phyloP scores from a whole-genome alignment of 2,888 invertebrate species.

The Oscheius myriophilus region DNA sequence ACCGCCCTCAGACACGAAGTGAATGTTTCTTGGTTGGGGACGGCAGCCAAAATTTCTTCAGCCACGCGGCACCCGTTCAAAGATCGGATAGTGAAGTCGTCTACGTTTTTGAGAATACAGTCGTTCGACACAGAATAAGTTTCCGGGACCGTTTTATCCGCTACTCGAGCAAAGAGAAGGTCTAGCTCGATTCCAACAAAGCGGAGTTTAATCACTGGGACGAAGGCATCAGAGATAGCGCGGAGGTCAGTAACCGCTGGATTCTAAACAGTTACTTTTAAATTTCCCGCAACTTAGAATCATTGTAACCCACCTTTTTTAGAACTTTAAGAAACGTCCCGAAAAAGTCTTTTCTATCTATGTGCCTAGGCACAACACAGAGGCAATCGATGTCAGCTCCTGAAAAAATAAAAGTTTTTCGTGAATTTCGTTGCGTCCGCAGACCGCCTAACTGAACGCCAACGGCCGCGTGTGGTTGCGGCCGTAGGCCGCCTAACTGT shows the following conservation, averaged over 20 bases:
- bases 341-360: conserved; percentile 86
- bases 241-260: conserved; percentile 74
- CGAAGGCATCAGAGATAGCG: conserved; percentile 97
- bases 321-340: no score
- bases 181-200: conserved; percentile 86
- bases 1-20: no score
- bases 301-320: not conserved
- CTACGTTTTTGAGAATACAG: conserved; percentile 77
- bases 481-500: no score
- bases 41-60: conserved; percentile 93
- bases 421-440: no score
- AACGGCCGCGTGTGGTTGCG: no score
- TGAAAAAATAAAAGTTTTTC: no score
- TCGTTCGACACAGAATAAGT: conserved; percentile 71
- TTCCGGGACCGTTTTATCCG: no score
- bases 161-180: no score
- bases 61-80: conserved; percentile 87
- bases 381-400: conserved; percentile 99
- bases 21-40: conserved; percentile 93
- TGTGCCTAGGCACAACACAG: conserved; percentile 95
- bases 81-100: no score
- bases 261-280: conserved; percentile 71
- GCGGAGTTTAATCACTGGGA: conserved; percentile 98
- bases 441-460: no score
- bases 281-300: no score